These are phyloP conservation scores for Neodiprion fabricii DNA, from an alignment of 1,140 invertebrate species.

Conservation along the genomic window DNA sequence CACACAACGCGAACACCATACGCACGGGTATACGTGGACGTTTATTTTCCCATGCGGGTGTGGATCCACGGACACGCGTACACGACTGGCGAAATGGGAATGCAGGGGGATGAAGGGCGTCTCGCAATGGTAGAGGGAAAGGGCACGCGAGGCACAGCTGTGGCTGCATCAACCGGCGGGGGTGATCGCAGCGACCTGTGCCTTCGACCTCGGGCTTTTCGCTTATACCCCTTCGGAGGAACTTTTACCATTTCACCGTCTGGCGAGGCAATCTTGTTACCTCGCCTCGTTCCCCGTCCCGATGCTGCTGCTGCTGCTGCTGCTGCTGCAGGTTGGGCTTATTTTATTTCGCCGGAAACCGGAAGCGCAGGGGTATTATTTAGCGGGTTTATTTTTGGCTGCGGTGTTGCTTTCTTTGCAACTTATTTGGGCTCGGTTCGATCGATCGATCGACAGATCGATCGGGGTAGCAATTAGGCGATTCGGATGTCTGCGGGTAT, in stretches of 20 bases:
- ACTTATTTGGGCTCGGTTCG: too few species aligned
- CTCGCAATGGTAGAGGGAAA: slow-evolving; percentile 7
- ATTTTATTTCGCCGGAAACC: too few species aligned
- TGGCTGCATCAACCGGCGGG: slow-evolving; percentile 25
- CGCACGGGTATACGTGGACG: not conserved
- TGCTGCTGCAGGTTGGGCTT: too few species aligned
- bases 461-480: too few species aligned
- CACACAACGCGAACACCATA: not conserved
- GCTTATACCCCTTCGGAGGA: slow-evolving; percentile 7
- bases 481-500: too few species aligned
- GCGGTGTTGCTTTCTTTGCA: not conserved
- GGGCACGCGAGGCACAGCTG: slow-evolving; percentile 25
- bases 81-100: not conserved
- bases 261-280: slow-evolving; percentile 42
- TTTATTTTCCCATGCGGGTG: not conserved
- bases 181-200: not conserved
- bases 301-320: too few species aligned
- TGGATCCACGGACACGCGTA: not conserved
- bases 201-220: not conserved
- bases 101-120: not conserved
- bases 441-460: too few species aligned
- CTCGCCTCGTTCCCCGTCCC: not conserved
- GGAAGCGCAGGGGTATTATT: too few species aligned
- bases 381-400: not conserved
- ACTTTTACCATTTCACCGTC: slow-evolving; percentile 50